These are phyloP conservation scores for Suillia variegata DNA, from an alignment of 2,888 invertebrate genomes.

Conservation along the genomic window DNA sequence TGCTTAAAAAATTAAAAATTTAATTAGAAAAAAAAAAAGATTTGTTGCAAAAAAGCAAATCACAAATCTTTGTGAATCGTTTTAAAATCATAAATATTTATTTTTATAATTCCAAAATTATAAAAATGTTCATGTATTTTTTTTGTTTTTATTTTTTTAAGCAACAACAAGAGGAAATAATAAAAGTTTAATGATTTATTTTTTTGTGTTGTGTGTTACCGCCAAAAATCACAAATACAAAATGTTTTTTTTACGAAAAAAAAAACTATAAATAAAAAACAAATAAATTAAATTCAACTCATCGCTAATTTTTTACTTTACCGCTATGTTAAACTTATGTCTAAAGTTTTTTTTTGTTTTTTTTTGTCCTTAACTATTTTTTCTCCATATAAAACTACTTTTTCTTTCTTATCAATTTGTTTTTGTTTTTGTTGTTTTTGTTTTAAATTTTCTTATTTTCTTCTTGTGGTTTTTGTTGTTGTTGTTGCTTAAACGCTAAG, in stretches of 20 bases:
- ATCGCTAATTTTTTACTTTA: background rate
- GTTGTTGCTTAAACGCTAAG: slow-evolving; percentile 19
- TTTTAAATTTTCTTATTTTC: slow-evolving; percentile 27
- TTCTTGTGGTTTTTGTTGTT: slow-evolving; percentile 15
- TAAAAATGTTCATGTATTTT: background rate
- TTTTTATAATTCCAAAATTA: background rate
- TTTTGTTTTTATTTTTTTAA: slow-evolving; percentile 13
- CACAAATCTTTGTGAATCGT: no score
- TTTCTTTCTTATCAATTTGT: slow-evolving; percentile 24
- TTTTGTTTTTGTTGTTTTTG: slow-evolving; percentile 21
- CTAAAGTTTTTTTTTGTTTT: no score
- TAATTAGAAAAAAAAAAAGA: no score
- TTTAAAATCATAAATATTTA: no score
- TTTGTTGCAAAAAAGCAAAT: no score
- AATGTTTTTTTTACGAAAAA: background rate
- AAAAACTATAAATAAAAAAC: background rate
- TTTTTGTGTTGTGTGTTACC: background rate
- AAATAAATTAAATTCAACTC: background rate
- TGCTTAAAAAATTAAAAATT: background rate
- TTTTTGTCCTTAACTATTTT: background rate
- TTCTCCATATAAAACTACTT: slow-evolving; percentile 33
- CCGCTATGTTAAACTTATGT: background rate
- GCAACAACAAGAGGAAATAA: no score
- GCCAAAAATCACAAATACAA: slow-evolving; percentile 2
- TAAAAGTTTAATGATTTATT: no score